These are phyloP conservation scores for Trematocara zebra DNA, from an alignment of 2,113 vertebrate genomes.

Conservation along the genomic window DNA sequence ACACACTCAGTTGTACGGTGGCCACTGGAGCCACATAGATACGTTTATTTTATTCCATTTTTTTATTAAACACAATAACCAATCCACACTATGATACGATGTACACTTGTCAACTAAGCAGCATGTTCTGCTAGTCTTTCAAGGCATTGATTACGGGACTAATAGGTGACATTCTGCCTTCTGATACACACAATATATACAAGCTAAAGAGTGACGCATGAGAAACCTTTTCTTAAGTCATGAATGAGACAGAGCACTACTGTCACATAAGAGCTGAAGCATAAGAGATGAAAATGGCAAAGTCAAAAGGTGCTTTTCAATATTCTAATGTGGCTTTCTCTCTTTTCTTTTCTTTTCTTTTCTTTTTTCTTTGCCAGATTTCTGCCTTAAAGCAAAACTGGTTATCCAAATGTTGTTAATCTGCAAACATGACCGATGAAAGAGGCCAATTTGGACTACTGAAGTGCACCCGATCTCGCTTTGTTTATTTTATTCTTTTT, in stretches of 20 bases:
- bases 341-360: not conserved
- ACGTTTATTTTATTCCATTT: slow-evolving; percentile 52
- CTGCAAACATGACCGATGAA: not conserved
- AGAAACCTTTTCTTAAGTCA: slow-evolving; percentile 37
- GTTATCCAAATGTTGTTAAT: not conserved
- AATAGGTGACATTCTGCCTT: slow-evolving; percentile 56
- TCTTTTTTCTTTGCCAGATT: not conserved
- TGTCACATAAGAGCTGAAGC: slow-evolving; percentile 62
- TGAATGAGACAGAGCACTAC: slow-evolving; percentile 62
- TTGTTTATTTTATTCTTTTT: not conserved
- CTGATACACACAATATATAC: slow-evolving; percentile 61
- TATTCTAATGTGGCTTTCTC: not conserved
- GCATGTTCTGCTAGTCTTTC: slow-evolving; percentile 41
- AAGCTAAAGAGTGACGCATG: slow-evolving; percentile 59
- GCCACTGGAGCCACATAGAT: slow-evolving; percentile 46
- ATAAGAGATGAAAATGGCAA: slow-evolving; percentile 41
- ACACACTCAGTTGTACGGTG: slow-evolving; percentile 34
- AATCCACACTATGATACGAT: slow-evolving; percentile 63
- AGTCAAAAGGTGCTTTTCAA: slow-evolving; percentile 22
- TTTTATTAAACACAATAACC: slow-evolving; percentile 71
- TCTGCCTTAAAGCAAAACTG: not conserved
- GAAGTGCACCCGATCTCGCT: slow-evolving; percentile 16
- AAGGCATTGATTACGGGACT: slow-evolving; percentile 48
- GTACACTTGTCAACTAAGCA: slow-evolving; percentile 52
- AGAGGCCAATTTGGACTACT: slow-evolving; percentile 16